These are phyloP conservation scores for Brachyhypopomus occidentalis DNA, from an alignment of 2,113 vertebrate genomes.

Conservation along the genomic window DNA sequence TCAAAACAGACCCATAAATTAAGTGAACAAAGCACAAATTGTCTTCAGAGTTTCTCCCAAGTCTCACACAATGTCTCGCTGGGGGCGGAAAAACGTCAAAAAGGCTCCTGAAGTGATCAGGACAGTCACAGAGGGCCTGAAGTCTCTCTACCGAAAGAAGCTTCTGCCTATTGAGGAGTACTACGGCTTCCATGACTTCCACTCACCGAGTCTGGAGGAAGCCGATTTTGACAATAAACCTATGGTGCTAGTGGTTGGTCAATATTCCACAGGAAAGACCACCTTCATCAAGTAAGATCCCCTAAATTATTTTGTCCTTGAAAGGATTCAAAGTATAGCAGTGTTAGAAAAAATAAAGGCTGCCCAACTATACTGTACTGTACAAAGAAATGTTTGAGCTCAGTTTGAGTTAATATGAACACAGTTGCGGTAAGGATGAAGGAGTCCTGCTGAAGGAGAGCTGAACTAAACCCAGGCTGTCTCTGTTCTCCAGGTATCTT, in stretches of 20 bases:
- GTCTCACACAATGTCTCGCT: slow-evolving; percentile 83
- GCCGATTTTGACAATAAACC: slow-evolving; percentile 93
- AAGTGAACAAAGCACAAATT: slow-evolving; percentile 35
- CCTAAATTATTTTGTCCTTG: neutral
- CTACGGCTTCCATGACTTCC: slow-evolving; percentile 88
- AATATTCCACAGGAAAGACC: slow-evolving; percentile 93
- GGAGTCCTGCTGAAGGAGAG: too few species aligned
- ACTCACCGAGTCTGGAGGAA: slow-evolving; percentile 85
- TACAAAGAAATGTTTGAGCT: too few species aligned
- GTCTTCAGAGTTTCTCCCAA: slow-evolving; percentile 3
- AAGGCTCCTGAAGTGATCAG: slow-evolving; percentile 84
- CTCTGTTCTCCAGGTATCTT: slow-evolving; percentile 77
- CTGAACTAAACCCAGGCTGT: neutral
- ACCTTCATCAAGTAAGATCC: slow-evolving; percentile 84
- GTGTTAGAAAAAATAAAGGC: neutral
- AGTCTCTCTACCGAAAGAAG: slow-evolving; percentile 83
- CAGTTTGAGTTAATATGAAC: too few species aligned
- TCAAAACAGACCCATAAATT: slow-evolving; percentile 43
- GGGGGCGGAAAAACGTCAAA: slow-evolving; percentile 81
- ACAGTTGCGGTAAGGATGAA: too few species aligned
- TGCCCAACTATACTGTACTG: too few species aligned
- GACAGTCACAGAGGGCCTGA: slow-evolving; percentile 87
- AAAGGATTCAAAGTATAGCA: neutral
- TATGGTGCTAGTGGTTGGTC: slow-evolving; percentile 92
- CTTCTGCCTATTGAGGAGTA: slow-evolving; percentile 86